These are phyloP conservation scores for Xestia xanthographa DNA, from an alignment of 2,888 invertebrate genomes.

Conservation along the genomic window DNA sequence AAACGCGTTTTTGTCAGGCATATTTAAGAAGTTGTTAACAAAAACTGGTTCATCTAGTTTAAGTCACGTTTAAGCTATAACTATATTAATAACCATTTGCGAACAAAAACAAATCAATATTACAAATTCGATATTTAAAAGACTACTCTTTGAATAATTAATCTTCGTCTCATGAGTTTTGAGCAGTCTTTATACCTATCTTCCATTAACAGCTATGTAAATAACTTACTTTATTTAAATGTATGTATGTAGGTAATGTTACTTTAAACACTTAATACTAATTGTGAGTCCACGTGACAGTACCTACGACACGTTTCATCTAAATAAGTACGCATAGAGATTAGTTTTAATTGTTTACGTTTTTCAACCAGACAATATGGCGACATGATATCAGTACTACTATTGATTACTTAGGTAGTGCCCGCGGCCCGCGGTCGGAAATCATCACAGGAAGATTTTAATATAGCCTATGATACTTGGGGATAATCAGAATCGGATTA, in stretches of 20 bases:
- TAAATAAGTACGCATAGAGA: conserved; percentile 3
- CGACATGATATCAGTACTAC: conserved; percentile 38
- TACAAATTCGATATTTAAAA: no score
- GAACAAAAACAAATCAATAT: not conserved
- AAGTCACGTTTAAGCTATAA: conserved; percentile 23
- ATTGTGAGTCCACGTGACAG: conserved; percentile 41
- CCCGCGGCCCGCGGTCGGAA: no score
- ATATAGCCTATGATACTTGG: not conserved
- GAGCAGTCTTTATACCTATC: not conserved
- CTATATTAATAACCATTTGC: not conserved
- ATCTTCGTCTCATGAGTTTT: not conserved
- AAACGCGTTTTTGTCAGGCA: conserved; percentile 14
- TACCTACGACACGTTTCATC: conserved; percentile 5
- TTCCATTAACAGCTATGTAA: not conserved
- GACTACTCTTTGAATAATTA: no score
- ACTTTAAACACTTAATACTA: conserved; percentile 6
- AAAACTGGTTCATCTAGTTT: conserved; percentile 40
- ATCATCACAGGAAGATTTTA: not conserved
- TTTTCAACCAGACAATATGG: conserved; percentile 47
- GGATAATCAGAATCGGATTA: not conserved
- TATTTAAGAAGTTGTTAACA: conserved; percentile 1
- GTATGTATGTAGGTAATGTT: not conserved
- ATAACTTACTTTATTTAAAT: conserved; percentile 22
- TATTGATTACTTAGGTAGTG: conserved; percentile 6
- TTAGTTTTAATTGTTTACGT: conserved; percentile 36